Conservation (phyloP, 2,113 vertebrate species). For the Sapayoa aenigma region DNA sequence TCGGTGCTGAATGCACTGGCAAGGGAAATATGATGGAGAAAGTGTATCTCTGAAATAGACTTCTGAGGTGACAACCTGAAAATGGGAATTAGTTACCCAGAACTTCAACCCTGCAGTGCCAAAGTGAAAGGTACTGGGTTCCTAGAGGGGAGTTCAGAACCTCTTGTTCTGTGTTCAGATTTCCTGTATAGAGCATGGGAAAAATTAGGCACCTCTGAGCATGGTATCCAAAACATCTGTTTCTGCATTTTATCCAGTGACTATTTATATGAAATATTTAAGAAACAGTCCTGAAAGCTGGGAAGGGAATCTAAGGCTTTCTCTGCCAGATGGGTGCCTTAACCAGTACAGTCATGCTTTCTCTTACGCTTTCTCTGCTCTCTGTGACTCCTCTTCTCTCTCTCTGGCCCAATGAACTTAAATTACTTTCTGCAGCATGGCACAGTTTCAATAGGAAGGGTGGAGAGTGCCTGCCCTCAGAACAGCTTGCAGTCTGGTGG, state of each 20-base stretch:
- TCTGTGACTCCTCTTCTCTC: background rate
- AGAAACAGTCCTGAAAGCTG: background rate
- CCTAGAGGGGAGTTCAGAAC: background rate
- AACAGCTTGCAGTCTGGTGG: constrained; percentile 53
- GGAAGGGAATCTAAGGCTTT: constrained; percentile 5
- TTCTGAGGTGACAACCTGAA: background rate
- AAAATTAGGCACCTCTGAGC: constrained; percentile 5
- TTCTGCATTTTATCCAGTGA: constrained; percentile 27
- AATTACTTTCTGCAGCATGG: constrained; percentile 42
- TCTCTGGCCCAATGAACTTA: constrained; percentile 21
- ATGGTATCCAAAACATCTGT: constrained; percentile 17
- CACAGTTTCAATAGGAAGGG: constrained; percentile 63
- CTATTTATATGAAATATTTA: constrained; percentile 22
- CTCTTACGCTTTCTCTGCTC: background rate
- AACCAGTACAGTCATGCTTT: constrained; percentile 46
- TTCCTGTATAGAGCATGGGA: background rate
- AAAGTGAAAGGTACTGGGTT: background rate
- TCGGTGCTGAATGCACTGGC: background rate
- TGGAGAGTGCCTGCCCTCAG: constrained; percentile 52
- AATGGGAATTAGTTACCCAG: background rate
- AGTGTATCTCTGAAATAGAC: background rate
- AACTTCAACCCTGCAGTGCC: background rate
- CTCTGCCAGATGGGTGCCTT: background rate
- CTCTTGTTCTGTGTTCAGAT: background rate
- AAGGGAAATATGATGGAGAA: background rate